Conservation (phyloP, 2,113 vertebrate genomes). For the Peromyscus californicus region DNA sequence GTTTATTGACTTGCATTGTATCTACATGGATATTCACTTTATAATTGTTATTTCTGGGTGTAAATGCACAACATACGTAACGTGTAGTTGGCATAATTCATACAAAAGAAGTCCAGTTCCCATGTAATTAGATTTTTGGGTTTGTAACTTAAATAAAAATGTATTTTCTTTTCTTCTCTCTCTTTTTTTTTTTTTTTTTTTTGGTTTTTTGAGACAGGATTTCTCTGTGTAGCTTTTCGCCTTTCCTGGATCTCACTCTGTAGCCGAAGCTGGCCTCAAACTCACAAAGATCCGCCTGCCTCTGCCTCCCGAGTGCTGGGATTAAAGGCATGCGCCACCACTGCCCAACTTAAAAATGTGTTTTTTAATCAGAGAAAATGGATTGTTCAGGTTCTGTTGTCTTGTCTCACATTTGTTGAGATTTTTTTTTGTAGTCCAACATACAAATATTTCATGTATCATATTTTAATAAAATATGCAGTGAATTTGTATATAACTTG, state of each 20-base stretch:
- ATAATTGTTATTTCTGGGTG: background rate
- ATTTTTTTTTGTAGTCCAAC: background rate
- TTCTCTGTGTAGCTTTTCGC: too few relatives aligned
- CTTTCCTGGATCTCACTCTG: too few relatives aligned
- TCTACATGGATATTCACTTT: background rate
- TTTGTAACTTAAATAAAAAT: constrained; percentile 14
- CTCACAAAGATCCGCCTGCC: too few relatives aligned
- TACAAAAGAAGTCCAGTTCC: background rate
- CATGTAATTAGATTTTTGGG: background rate
- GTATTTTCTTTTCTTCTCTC: background rate
- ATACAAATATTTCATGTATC: background rate
- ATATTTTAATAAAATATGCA: constrained; percentile 15
- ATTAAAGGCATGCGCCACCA: too few relatives aligned
- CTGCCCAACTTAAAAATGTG: too few relatives aligned
- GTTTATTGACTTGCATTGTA: background rate
- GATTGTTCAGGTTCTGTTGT: background rate
- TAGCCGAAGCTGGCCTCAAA: too few relatives aligned
- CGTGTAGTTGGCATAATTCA: background rate
- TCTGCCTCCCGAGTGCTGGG: too few relatives aligned
- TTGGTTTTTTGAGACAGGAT: too few relatives aligned
- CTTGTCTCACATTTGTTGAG: background rate
- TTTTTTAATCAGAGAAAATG: constrained; percentile 35
- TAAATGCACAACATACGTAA: background rate
- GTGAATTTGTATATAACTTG: background rate
- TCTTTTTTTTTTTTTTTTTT: too few relatives aligned